Evolutionary conservation across 2,797 vertebrate species (phyloP), one percentile per base, ranked within the genome.

Genomic region (Oreochromis grahami): DNA sequence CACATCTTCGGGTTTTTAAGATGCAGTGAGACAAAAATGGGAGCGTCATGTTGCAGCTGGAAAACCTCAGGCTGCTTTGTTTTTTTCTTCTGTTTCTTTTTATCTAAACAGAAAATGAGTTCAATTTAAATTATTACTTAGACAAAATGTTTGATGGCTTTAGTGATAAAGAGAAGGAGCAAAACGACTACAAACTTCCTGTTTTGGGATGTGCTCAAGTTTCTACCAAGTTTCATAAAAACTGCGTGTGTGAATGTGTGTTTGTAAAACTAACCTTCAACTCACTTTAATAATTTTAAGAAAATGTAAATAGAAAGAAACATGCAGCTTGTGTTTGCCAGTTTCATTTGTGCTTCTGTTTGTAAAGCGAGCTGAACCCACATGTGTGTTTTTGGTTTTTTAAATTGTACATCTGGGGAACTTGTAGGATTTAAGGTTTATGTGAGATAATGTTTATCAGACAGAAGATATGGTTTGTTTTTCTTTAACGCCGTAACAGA

Each of bases 221-320:
- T 24, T 43, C 38, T 26, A 43, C 38, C n/a, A 43, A 68, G 63
- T 43, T 24, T 43, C 21, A 70, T 70, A 68, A 43, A 43, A 70
- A 43, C 2, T 43, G 13, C 8, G 13, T 26, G 38, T 24, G 38
- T 8, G 36, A 38, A 70, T 24, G 65, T 29, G 4, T 50, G 43
- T 50, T 74, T 74, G 26, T 50, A 12, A 50, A 74, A 32, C 45
- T 29, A 32, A 50, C 6, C 2, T 12, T 74, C 10, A 0, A 29
- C 43, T 72, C 43, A 74, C 15, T 74, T 74, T 74, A 74, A 19
- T 12, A 50, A 50, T 7, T 48, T 72, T 74, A 32, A 50, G 43
- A 32, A 50, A 50, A 50, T 74, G 26, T 74, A 74, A 74, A 74
- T 32, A 32, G 26, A 3, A 50, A 19, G 10, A 12, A 72, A 72